A percentile compares a stretch with the other conserved stretches of the same genome.
Evolutionary conservation across 2,888 invertebrate species (phyloP).

Genomic region (Tenodera sinensis): DNA sequence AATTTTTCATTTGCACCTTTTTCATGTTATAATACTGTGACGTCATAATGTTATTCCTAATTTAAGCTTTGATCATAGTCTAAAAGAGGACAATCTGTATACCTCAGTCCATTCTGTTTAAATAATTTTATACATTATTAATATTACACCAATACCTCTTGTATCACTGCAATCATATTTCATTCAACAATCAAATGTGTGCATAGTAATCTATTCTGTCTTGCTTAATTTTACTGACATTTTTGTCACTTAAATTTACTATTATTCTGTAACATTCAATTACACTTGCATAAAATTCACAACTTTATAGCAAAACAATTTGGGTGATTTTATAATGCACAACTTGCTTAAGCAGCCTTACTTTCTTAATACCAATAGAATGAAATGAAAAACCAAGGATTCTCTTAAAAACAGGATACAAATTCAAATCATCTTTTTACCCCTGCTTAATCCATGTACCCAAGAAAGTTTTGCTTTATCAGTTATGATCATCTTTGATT

Average conservation of each 20-base stretch:
- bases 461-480: not conserved
- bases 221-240: no score
- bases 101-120: not conserved
- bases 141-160: no score
- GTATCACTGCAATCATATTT: no score
- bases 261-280: not conserved
- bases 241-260: no score
- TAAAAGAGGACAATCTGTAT: not conserved
- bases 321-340: not conserved
- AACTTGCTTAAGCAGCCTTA: not conserved
- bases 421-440: not conserved
- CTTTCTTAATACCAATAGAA: no score
- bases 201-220: no score
- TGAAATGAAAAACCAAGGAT: no score
- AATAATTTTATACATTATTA: no score
- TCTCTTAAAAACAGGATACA: not conserved
- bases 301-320: not conserved
- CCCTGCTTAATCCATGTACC: not conserved
- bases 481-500: not conserved
- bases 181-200: no score
- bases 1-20: not conserved
- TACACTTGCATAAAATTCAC: not conserved
- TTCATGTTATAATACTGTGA: not conserved
- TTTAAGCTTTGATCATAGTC: not conserved
- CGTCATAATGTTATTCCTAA: not conserved